phyloP scores from a whole-genome alignment of 2,797 vertebrate genomes.

The Amphiprion clarkii region DNA sequence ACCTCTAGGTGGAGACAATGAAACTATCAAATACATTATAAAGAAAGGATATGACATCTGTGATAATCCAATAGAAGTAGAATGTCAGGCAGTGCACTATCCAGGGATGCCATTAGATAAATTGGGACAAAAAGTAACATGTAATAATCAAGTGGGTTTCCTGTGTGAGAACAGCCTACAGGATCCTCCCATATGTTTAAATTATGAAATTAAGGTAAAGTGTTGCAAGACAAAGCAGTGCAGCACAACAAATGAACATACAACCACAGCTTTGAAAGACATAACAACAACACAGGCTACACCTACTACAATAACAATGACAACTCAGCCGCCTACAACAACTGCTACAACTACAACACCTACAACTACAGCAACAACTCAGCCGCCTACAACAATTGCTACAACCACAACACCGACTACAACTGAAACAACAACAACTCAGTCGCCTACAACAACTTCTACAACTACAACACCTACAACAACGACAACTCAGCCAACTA shows the following conservation, averaged over 20 bases:
- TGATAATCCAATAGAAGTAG: conserved; percentile 61
- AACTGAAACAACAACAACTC: not conserved
- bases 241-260: conserved; percentile 3
- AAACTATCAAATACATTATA: conserved; percentile 66
- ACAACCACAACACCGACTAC: not conserved
- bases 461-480: too few relatives aligned
- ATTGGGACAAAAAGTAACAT: conserved; percentile 63
- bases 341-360: not conserved
- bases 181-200: conserved; percentile 56
- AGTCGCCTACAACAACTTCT: not conserved
- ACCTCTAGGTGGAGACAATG: conserved; percentile 65
- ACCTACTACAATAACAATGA: not conserved
- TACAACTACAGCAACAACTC: not conserved
- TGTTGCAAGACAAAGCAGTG: conserved; percentile 60
- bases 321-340: not conserved
- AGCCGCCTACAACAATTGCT: not conserved
- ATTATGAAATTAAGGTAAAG: conserved; percentile 72
- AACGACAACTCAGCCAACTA: too few relatives aligned
- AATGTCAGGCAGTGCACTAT: conserved; percentile 61
- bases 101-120: conserved; percentile 38
- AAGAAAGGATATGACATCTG: conserved; percentile 67
- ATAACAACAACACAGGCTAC: not conserved
- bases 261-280: not conserved
- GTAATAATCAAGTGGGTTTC: conserved; percentile 58
- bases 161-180: conserved; percentile 71